Conservation (phyloP, 2,888 invertebrate species). For the Diploptera punctata region DNA sequence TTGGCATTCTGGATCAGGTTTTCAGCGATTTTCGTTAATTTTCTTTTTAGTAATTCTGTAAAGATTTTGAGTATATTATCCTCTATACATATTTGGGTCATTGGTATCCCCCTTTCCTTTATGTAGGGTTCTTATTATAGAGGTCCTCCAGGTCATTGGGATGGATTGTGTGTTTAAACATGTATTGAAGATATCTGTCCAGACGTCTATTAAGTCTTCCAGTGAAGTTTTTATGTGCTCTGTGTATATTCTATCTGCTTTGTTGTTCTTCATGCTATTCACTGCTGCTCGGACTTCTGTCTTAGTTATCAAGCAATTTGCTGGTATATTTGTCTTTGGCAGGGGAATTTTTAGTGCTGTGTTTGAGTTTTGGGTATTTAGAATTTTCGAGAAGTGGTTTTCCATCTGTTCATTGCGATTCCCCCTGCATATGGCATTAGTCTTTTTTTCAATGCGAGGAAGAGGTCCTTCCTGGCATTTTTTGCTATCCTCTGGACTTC, state of each 20-base stretch:
- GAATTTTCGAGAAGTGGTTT: neutral
- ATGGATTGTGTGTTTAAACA: no score
- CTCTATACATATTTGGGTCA: no score
- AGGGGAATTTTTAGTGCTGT: neutral
- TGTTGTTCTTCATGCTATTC: neutral
- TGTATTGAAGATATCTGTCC: no score
- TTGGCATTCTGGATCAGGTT: neutral
- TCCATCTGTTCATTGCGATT: neutral
- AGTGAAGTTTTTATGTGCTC: neutral
- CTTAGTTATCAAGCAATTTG: neutral
- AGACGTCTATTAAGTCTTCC: no score
- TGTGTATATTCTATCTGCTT: neutral
- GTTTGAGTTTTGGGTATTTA: neutral
- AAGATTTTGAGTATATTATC: neutral
- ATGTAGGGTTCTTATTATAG: no score
- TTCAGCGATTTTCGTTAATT: no score
- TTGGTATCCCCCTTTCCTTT: no score
- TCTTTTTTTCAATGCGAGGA: neutral
- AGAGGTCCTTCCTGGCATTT: no score
- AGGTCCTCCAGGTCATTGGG: neutral
- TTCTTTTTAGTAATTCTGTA: neutral
- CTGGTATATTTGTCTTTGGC: neutral
- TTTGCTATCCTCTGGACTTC: no score
- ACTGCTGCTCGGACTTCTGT: no score
- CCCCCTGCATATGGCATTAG: neutral